These are phyloP conservation scores for Zenarchopterus dispar DNA, from an alignment of 2,797 vertebrate genomes.

Conservation along the genomic window DNA sequence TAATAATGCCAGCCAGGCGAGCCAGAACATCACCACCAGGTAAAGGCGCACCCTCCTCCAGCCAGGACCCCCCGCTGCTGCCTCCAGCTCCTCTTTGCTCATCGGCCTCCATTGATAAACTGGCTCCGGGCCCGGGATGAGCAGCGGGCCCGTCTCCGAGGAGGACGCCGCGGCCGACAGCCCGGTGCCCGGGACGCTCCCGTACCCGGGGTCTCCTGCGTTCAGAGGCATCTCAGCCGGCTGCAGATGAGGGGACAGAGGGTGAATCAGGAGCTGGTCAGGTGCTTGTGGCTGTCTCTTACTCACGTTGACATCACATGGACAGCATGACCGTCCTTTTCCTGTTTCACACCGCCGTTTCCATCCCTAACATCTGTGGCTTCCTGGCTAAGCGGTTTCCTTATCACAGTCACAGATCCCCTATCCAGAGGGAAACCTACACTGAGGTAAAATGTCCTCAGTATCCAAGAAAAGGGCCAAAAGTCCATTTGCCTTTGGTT, in stretches of 20 bases:
- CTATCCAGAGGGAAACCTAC: too few species aligned
- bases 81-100: slow-evolving; percentile 73
- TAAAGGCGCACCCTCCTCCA: slow-evolving; percentile 77
- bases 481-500: too few species aligned
- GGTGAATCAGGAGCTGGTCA: neutral
- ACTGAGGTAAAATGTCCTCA: too few species aligned
- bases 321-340: too few species aligned
- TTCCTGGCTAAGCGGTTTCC: too few species aligned
- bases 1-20: slow-evolving; percentile 74
- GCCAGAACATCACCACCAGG: slow-evolving; percentile 76
- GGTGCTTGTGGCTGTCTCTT: neutral
- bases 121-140: slow-evolving; percentile 45
- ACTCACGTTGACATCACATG: too few species aligned
- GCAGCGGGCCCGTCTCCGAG: slow-evolving; percentile 65
- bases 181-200: slow-evolving; percentile 35
- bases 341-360: slow-evolving; percentile 31
- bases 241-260: slow-evolving; percentile 28
- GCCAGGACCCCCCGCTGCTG: slow-evolving; percentile 50
- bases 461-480: too few species aligned
- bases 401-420: too few species aligned
- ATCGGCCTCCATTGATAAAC: slow-evolving; percentile 57
- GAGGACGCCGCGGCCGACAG: slow-evolving; percentile 21
- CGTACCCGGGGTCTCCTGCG: slow-evolving; percentile 64
- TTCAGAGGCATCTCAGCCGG: slow-evolving; percentile 71
- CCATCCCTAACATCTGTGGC: neutral